Conservation (phyloP, 2,797 vertebrate genomes). For the Aphelocoma californica region DNA sequence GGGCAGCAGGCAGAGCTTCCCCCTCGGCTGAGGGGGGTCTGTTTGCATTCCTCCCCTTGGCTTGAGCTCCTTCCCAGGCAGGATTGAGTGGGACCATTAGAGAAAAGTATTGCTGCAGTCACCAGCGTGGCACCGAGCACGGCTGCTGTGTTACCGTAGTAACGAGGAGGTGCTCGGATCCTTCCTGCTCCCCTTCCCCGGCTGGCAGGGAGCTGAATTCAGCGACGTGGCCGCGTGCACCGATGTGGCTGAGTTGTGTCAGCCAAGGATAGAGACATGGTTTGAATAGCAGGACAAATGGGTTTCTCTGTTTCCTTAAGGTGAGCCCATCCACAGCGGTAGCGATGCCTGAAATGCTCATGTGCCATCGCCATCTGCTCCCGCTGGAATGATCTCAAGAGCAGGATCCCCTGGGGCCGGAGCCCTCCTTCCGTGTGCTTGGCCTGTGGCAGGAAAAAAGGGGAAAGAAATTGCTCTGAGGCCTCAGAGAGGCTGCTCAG, state of each 20-base stretch:
- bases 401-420: background rate
- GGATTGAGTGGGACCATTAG: background rate
- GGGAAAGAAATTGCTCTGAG: background rate
- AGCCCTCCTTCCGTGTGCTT: background rate
- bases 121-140: background rate
- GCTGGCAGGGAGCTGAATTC: background rate
- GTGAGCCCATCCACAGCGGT: background rate
- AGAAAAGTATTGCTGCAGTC: background rate
- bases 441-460: background rate
- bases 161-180: background rate
- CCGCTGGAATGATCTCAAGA: background rate
- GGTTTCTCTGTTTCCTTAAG: constrained; percentile 21
- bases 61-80: background rate
- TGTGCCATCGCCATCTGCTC: constrained; percentile 36
- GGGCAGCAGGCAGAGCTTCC: background rate
- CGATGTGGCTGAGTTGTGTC: background rate
- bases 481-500: background rate
- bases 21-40: accelerated
- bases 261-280: background rate
- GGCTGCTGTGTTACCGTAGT: background rate
- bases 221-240: accelerated
- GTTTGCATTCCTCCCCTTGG: background rate
- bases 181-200: background rate
- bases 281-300: constrained; percentile 37
- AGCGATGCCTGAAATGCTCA: background rate